These are phyloP conservation scores for Ptychochromis oligacanthus DNA, from an alignment of 2,113 vertebrate species.

Conservation along the genomic window DNA sequence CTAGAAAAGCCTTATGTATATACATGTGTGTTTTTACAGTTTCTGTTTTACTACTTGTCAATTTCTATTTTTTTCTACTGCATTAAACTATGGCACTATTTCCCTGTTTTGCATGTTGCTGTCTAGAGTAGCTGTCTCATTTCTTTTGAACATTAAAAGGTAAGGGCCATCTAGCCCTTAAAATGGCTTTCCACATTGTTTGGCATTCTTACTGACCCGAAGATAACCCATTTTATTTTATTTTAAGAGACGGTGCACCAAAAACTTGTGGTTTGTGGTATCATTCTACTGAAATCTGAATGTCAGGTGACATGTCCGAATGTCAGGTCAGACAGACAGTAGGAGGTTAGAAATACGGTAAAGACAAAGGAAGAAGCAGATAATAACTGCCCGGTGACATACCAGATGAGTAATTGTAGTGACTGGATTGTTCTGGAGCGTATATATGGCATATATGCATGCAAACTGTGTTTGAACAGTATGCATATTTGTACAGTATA, in stretches of 20 bases:
- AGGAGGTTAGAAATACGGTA: background rate
- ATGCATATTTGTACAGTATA: constrained; percentile 14
- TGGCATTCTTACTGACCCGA: background rate
- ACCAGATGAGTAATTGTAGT: constrained; percentile 55
- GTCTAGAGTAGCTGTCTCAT: background rate
- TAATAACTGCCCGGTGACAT: constrained; percentile 42
- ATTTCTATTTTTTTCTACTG: constrained; percentile 1
- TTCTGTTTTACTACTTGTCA: background rate
- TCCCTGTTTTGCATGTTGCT: background rate
- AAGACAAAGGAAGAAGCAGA: constrained; percentile 39
- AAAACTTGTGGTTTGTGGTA: background rate
- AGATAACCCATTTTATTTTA: background rate
- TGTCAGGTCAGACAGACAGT: background rate
- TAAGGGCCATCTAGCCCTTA: constrained; percentile 5
- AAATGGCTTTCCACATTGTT: background rate
- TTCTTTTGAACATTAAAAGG: background rate
- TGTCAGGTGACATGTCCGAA: constrained; percentile 33
- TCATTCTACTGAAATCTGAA: background rate
- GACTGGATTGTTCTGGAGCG: constrained; percentile 43
- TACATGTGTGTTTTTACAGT: background rate
- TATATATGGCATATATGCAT: constrained; percentile 26
- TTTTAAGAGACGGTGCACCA: background rate
- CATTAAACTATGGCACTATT: background rate
- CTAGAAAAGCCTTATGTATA: no score
- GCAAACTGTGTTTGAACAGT: constrained; percentile 41